A percentile compares a stretch with the other conserved stretches of the same genome.
Conservation (phyloP, 2,797 vertebrate genomes). For the Channa striata region DNA sequence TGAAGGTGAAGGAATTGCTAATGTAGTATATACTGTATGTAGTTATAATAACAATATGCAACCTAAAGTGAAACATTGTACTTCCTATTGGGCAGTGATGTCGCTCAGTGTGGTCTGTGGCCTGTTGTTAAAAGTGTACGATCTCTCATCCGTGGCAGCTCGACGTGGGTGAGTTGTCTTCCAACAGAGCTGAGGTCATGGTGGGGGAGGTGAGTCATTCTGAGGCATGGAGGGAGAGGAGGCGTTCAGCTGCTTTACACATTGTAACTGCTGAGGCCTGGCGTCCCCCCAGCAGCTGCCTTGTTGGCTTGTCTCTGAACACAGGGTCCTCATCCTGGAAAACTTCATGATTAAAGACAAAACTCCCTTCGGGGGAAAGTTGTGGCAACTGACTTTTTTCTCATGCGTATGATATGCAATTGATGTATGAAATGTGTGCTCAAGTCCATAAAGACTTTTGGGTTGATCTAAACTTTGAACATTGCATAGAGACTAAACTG, state of each 20-base stretch:
- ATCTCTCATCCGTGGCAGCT: constrained; percentile 46
- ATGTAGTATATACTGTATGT: constrained; percentile 2
- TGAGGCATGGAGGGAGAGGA: constrained; percentile 53
- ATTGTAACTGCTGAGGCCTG: constrained; percentile 58
- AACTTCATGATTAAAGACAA: constrained; percentile 50
- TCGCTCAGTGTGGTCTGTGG: constrained; percentile 8
- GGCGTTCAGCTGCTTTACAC: constrained; percentile 73
- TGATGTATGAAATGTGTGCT: constrained; percentile 18
- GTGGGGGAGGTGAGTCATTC: constrained; percentile 76
- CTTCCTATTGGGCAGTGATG: background rate
- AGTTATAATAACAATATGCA: background rate
- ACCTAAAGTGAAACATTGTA: background rate
- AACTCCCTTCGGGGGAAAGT: constrained; percentile 21
- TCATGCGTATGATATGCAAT: constrained; percentile 29
- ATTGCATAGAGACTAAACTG: constrained; percentile 1
- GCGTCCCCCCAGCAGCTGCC: constrained; percentile 48
- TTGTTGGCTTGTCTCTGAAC: constrained; percentile 22
- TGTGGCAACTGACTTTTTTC: constrained; percentile 36
- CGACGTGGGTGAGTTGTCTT: constrained; percentile 58
- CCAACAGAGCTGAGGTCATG: constrained; percentile 69
- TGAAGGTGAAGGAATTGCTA: background rate
- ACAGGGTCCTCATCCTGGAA: constrained; percentile 37
- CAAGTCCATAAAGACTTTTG: constrained; percentile 17
- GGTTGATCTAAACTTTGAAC: constrained; percentile 4
- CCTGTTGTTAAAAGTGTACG: constrained; percentile 30